Percentiles rank a stretch among this genome's conserved stretches.
Evolutionary conservation across 2,797 vertebrate species (phyloP).

Genomic region (Neosilurus mollespiculum): DNA sequence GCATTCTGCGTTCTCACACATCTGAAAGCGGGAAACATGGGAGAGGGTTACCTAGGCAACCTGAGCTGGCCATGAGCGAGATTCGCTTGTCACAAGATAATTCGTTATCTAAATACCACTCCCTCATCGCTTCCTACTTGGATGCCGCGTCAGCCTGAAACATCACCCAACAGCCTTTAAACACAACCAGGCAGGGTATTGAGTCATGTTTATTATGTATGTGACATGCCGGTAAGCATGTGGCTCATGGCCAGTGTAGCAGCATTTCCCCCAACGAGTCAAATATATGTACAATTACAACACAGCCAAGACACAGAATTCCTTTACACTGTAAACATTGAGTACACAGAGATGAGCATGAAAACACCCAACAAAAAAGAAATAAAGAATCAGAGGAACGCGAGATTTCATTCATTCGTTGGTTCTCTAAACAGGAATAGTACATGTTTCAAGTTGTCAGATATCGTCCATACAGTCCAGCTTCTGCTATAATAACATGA

Average conservation of each 20-base stretch:
- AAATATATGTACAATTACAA: constrained; percentile 80
- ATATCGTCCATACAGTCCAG: background rate
- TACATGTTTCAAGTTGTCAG: constrained; percentile 37
- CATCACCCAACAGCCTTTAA: background rate
- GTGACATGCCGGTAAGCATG: constrained; percentile 60
- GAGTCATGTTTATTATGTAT: constrained; percentile 53
- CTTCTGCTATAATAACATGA: background rate
- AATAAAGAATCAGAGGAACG: constrained; percentile 10
- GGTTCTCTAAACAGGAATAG: constrained; percentile 35
- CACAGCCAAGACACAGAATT: constrained; percentile 72
- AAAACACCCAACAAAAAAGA: constrained; percentile 58
- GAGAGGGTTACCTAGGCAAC: no score
- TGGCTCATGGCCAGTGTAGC: constrained; percentile 71
- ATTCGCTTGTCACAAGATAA: no score
- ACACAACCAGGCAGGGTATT: background rate
- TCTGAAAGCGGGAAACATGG: no score
- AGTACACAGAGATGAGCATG: constrained; percentile 65
- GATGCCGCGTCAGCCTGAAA: background rate
- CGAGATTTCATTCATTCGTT: constrained; percentile 29
- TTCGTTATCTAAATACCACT: no score
- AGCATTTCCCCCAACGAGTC: constrained; percentile 74
- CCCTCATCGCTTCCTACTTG: no score
- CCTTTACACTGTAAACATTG: constrained; percentile 80
- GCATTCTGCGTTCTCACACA: no score
- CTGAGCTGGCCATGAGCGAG: no score